phyloP scores from a whole-genome alignment of 2,113 vertebrate genomes.

The Oncorhynchus keta region DNA sequence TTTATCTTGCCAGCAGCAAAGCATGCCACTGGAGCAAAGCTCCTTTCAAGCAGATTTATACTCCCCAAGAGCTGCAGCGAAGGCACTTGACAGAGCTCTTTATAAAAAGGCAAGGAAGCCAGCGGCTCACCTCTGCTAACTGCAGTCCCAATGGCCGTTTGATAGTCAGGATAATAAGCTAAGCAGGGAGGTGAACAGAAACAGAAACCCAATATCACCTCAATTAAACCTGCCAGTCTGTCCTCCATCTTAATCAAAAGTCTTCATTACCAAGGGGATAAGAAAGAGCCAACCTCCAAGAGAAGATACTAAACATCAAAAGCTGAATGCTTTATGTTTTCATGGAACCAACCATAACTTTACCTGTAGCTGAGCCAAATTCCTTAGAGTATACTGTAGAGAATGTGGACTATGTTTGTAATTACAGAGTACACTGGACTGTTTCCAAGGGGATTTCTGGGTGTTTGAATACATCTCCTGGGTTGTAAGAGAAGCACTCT shows the following conservation, averaged over 20 bases:
- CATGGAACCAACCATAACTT: too few species aligned
- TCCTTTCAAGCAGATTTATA: constrained; percentile 68
- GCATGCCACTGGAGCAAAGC: constrained; percentile 64
- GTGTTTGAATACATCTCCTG: not conserved
- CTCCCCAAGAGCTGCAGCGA: constrained; percentile 45
- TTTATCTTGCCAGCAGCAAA: constrained; percentile 63
- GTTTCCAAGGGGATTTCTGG: not conserved
- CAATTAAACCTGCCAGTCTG: not conserved
- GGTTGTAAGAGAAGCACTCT: not conserved
- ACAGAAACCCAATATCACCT: not conserved
- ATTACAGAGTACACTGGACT: not conserved
- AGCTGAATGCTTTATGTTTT: too few species aligned
- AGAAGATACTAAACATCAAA: not conserved
- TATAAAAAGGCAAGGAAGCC: constrained; percentile 44
- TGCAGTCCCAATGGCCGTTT: not conserved
- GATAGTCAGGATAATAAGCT: not conserved
- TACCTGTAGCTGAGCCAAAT: too few species aligned
- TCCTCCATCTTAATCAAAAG: not conserved
- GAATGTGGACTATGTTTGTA: not conserved
- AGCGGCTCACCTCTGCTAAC: not conserved
- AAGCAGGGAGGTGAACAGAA: not conserved
- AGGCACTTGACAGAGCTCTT: constrained; percentile 67
- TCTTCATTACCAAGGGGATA: not conserved
- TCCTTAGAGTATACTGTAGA: not conserved
- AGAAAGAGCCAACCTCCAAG: not conserved